A percentile compares a stretch with the other conserved stretches of the same genome.
Conservation (phyloP, 2,888 invertebrate species). For the Hirtodrosophila alboralis region DNA sequence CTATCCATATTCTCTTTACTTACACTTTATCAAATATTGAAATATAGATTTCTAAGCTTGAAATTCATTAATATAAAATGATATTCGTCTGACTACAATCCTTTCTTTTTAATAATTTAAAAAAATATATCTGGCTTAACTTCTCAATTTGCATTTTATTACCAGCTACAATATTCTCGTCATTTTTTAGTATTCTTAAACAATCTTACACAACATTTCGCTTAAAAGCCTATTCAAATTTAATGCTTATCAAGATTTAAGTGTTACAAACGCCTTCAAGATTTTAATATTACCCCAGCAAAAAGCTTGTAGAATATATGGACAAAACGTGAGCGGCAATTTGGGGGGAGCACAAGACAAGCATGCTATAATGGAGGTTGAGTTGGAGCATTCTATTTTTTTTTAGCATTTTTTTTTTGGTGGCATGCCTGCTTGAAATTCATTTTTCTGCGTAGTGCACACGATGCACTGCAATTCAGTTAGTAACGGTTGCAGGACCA, state of each 20-base stretch:
- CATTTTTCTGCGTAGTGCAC: constrained; percentile 68
- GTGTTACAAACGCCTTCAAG: background rate
- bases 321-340: constrained; percentile 1
- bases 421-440: constrained; percentile 51
- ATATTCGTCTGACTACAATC: too few relatives aligned
- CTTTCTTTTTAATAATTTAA: too few relatives aligned
- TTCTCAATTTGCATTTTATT: too few relatives aligned
- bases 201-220: too few relatives aligned
- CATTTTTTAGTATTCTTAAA: too few relatives aligned
- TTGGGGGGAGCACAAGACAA: background rate
- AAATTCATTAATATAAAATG: too few relatives aligned
- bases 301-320: background rate
- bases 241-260: background rate
- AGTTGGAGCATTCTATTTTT: constrained; percentile 22
- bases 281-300: background rate
- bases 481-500: constrained; percentile 1
- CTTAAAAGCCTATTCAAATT: too few relatives aligned
- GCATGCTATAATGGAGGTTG: constrained; percentile 13
- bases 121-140: too few relatives aligned
- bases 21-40: too few relatives aligned
- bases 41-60: too few relatives aligned
- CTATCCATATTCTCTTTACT: too few relatives aligned
- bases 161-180: too few relatives aligned
- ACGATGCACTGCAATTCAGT: constrained; percentile 44
- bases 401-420: constrained; percentile 21